phyloP scores from a whole-genome alignment of 2,113 vertebrate species.

The Talpa occidentalis region DNA sequence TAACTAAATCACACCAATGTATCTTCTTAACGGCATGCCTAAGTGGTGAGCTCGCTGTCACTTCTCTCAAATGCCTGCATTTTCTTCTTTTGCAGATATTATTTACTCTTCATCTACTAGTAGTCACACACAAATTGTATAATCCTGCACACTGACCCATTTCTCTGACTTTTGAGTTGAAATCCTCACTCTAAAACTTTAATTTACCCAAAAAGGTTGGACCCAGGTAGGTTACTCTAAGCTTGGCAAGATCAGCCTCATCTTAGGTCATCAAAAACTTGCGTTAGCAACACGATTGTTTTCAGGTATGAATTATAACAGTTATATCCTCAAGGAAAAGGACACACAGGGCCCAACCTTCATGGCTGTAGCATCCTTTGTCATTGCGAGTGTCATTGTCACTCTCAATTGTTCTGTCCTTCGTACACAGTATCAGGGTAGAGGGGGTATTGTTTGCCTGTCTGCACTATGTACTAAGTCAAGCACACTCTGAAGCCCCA shows the following conservation, averaged over 20 bases:
- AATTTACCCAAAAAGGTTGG: conserved; percentile 92
- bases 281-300: conserved; percentile 91
- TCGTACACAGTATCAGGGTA: neutral
- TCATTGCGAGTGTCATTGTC: neutral
- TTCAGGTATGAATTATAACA: conserved; percentile 8
- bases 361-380: neutral
- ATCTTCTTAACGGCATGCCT: neutral
- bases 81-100: conserved; percentile 1
- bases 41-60: neutral
- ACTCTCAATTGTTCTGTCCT: neutral
- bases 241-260: conserved; percentile 88
- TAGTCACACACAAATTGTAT: neutral
- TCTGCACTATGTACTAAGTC: neutral
- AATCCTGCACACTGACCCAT: neutral
- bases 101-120: conserved; percentile 11
- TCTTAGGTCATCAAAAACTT: conserved; percentile 91
- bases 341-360: neutral
- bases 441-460: neutral
- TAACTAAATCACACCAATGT: neutral
- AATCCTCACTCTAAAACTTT: neutral
- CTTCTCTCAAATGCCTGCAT: neutral
- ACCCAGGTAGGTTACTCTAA: conserved; percentile 91
- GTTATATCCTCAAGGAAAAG: conserved; percentile 17
- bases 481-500: neutral
- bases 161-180: conserved; percentile 44